phyloP scores from a whole-genome alignment of 2,888 invertebrate genomes.

The Seira musarum region DNA sequence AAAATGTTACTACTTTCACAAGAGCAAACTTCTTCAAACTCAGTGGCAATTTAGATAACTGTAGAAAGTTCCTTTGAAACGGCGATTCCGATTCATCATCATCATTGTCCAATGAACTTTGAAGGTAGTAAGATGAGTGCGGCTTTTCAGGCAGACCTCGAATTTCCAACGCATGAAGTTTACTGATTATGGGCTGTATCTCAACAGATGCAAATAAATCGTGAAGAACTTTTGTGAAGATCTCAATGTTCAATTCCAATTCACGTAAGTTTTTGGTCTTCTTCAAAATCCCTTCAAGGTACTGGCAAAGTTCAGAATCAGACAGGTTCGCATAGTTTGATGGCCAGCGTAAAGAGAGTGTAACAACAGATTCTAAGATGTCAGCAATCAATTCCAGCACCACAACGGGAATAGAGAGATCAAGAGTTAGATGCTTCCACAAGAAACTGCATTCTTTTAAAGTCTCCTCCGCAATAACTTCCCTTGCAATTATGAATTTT shows the following conservation, averaged over 20 bases:
- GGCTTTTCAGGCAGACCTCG: not conserved
- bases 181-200: constrained; percentile 30
- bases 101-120: constrained; percentile 23
- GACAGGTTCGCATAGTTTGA: not conserved
- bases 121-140: constrained; percentile 28
- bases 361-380: constrained; percentile 25
- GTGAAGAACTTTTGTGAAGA: constrained; percentile 41
- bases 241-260: constrained; percentile 28
- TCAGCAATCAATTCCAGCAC: constrained; percentile 34
- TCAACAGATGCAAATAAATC: constrained; percentile 34
- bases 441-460: constrained; percentile 23
- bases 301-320: constrained; percentile 6
- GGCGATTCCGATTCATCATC: constrained; percentile 46
- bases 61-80: constrained; percentile 59
- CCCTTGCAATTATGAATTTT: constrained; percentile 30
- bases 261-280: not conserved
- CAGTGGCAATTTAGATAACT: constrained; percentile 51
- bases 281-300: constrained; percentile 30
- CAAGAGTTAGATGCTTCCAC: constrained; percentile 45
- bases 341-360: constrained; percentile 9
- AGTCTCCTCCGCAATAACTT: not conserved
- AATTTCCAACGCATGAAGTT: constrained; percentile 40
- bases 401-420: constrained; percentile 35
- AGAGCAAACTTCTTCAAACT: constrained; percentile 40
- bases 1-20: constrained; percentile 42